A percentile compares a stretch with the other conserved stretches of the same genome.
phyloP scores from a whole-genome alignment of 2,797 vertebrate species.

The Zonotrichia albicollis region DNA sequence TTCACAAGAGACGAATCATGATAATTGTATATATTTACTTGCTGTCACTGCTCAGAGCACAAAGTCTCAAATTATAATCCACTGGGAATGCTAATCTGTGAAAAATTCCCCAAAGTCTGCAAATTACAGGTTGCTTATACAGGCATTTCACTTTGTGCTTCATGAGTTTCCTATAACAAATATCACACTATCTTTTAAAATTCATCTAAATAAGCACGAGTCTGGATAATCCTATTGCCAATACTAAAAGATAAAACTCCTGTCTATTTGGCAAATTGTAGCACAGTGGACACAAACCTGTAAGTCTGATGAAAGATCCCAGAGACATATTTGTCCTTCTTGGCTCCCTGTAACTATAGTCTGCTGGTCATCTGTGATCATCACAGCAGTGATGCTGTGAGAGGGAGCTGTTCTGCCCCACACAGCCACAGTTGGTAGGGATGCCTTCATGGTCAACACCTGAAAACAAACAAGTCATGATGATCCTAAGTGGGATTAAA shows the following conservation, averaged over 20 bases:
- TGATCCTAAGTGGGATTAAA: background rate
- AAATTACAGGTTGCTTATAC: background rate
- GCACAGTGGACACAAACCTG: constrained; percentile 64
- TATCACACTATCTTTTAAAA: background rate
- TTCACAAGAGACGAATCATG: background rate
- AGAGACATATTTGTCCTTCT: constrained; percentile 82
- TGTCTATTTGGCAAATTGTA: background rate
- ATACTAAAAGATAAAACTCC: background rate
- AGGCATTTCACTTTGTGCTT: background rate
- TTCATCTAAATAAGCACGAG: background rate
- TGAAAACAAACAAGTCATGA: constrained; percentile 4
- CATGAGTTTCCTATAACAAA: background rate
- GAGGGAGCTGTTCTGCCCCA: constrained; percentile 78
- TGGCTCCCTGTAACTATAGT: constrained; percentile 80
- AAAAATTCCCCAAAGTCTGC: background rate
- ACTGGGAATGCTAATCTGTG: background rate
- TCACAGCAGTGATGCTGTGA: constrained; percentile 79
- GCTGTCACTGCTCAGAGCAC: background rate
- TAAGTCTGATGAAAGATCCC: constrained; percentile 77
- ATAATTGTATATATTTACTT: background rate
- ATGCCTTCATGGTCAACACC: constrained; percentile 62
- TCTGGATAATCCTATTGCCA: background rate
- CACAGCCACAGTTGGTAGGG: constrained; percentile 65
- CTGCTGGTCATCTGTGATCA: constrained; percentile 81
- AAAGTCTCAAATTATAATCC: background rate